Evolutionary conservation across 2,797 vertebrate species (phyloP).

Genomic region (Gastrophryne carolinensis): DNA sequence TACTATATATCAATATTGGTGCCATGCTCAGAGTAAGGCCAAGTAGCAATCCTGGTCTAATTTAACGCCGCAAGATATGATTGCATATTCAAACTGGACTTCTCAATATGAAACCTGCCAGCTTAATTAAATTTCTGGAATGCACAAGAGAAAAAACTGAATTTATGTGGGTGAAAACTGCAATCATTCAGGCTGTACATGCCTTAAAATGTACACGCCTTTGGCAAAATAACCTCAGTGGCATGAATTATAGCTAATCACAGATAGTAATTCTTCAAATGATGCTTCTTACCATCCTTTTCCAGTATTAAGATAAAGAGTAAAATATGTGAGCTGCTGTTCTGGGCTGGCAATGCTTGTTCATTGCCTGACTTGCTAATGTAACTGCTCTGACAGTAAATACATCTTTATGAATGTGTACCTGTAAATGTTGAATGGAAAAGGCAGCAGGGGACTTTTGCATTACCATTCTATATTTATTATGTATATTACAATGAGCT

Average conservation of each 20-base stretch:
- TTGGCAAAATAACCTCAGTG: slow-evolving; percentile 26
- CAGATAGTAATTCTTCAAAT: slow-evolving; percentile 10
- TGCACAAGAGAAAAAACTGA: slow-evolving; percentile 63
- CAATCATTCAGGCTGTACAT: slow-evolving; percentile 29
- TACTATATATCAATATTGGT: slow-evolving; percentile 39
- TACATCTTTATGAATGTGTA: background rate
- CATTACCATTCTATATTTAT: no score
- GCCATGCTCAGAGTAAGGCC: slow-evolving; percentile 24
- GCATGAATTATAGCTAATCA: slow-evolving; percentile 37
- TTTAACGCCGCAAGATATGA: slow-evolving; percentile 58
- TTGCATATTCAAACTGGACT: slow-evolving; percentile 56
- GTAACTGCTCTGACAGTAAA: background rate
- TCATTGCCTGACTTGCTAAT: background rate
- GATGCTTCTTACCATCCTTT: slow-evolving; percentile 4
- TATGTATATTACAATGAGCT: no score
- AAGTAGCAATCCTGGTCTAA: slow-evolving; percentile 53
- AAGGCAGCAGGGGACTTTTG: no score
- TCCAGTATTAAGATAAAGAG: slow-evolving; percentile 14
- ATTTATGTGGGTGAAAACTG: slow-evolving; percentile 59
- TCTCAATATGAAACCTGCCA: slow-evolving; percentile 58
- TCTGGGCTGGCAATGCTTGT: background rate
- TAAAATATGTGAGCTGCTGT: background rate
- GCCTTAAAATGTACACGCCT: slow-evolving; percentile 34
- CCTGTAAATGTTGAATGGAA: no score
- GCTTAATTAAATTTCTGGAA: slow-evolving; percentile 67